Percentiles rank a stretch among this genome's conserved stretches.
These are phyloP conservation scores for Calephelis nemesis DNA, from an alignment of 1,140 invertebrate genomes.

Conservation along the genomic window DNA sequence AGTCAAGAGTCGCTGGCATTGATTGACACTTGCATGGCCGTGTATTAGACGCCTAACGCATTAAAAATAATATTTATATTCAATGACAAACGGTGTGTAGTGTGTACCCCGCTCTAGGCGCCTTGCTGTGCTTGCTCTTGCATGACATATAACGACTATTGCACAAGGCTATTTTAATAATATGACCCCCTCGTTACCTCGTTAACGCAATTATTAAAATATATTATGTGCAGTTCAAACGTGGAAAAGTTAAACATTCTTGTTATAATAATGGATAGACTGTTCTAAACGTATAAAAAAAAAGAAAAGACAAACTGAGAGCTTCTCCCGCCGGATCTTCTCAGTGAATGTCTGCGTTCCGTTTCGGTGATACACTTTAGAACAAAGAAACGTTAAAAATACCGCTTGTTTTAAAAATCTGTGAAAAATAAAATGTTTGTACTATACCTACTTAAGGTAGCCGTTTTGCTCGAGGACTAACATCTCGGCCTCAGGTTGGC, in stretches of 20 bases:
- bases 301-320: too few relatives aligned
- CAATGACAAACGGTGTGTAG: neutral
- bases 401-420: too few relatives aligned
- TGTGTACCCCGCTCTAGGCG: neutral
- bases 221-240: neutral
- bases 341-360: too few relatives aligned
- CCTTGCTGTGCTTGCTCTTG: slow-evolving; percentile 5
- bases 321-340: too few relatives aligned
- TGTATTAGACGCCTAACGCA: neutral
- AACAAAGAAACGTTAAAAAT: too few relatives aligned
- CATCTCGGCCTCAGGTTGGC: too few relatives aligned
- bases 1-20: too few relatives aligned
- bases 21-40: too few relatives aligned
- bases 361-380: too few relatives aligned
- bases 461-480: too few relatives aligned
- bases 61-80: slow-evolving; percentile 1
- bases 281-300: neutral
- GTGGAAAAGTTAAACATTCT: neutral
- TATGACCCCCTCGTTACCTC: slow-evolving; percentile 4
- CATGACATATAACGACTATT: slow-evolving; percentile 3
- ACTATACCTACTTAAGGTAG: too few relatives aligned
- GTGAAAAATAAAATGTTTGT: too few relatives aligned
- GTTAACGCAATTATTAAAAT: slow-evolving; percentile 5
- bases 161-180: slow-evolving; percentile 2
- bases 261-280: neutral